Percentiles rank a stretch among this genome's conserved stretches.
These are phyloP conservation scores for Lomographa bimaculata DNA, from an alignment of 2,888 invertebrate species.

Conservation along the genomic window DNA sequence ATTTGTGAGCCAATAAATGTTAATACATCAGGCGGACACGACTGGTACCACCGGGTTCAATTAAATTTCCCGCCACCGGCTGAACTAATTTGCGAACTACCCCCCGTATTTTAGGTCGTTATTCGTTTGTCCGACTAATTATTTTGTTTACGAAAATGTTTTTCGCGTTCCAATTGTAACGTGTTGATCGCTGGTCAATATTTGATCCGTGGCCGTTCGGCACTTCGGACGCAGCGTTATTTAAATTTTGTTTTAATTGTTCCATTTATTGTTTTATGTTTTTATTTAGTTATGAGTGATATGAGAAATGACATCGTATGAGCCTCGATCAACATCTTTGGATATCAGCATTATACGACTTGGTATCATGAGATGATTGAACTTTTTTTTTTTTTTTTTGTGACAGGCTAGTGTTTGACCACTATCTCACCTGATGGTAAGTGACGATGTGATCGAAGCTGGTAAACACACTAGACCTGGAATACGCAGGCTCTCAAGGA, in stretches of 20 bases:
- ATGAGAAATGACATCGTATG: too few species aligned
- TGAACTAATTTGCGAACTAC: constrained; percentile 79
- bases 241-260: constrained; percentile 55
- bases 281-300: too few species aligned
- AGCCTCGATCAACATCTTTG: too few species aligned
- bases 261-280: constrained; percentile 5
- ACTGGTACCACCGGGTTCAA: constrained; percentile 56
- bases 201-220: constrained; percentile 56
- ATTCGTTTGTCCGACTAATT: constrained; percentile 58
- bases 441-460: too few species aligned
- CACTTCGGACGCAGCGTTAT: constrained; percentile 52
- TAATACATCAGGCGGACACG: constrained; percentile 71
- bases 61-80: constrained; percentile 66
- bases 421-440: too few species aligned
- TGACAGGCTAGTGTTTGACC: too few species aligned
- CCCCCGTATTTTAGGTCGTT: constrained; percentile 53
- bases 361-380: too few species aligned
- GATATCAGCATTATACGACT: too few species aligned
- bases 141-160: constrained; percentile 74
- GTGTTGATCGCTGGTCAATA: constrained; percentile 76
- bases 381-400: too few species aligned
- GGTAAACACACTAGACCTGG: too few species aligned
- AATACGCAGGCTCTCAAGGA: too few species aligned
- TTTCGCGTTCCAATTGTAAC: constrained; percentile 68
- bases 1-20: constrained; percentile 82